Conservation (phyloP, 2,888 invertebrate genomes). For the Megamerina dolium region DNA sequence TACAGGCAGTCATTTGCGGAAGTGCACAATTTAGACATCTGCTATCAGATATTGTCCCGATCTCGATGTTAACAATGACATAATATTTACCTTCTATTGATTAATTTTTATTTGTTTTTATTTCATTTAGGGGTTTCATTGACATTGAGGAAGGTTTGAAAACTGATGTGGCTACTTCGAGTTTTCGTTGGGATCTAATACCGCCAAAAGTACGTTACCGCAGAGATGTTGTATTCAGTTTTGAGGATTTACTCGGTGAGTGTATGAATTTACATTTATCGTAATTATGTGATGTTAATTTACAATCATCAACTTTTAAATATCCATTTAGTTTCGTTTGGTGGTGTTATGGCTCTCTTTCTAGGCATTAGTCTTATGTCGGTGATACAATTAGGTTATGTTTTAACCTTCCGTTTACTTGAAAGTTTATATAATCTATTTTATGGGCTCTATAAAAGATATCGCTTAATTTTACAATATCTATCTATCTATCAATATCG, state of each 20-base stretch:
- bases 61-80: too few species aligned
- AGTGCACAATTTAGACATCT: too few species aligned
- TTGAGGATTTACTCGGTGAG: slow-evolving; percentile 55
- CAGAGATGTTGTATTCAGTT: slow-evolving; percentile 55
- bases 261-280: neutral
- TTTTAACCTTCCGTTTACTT: slow-evolving; percentile 15
- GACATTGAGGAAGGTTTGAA: slow-evolving; percentile 25
- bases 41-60: too few species aligned
- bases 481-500: too few species aligned
- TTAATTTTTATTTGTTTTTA: too few species aligned
- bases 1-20: too few species aligned
- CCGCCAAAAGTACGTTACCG: slow-evolving; percentile 53
- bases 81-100: neutral
- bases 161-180: slow-evolving; percentile 43
- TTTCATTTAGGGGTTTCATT: slow-evolving; percentile 27
- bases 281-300: neutral
- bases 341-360: slow-evolving; percentile 52
- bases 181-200: slow-evolving; percentile 53
- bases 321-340: slow-evolving; percentile 49
- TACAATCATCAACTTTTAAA: neutral
- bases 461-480: too few species aligned
- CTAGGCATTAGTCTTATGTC: slow-evolving; percentile 53
- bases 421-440: neutral
- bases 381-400: slow-evolving; percentile 42
- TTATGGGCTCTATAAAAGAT: too few species aligned